Percentiles rank a stretch among this genome's conserved stretches.
Conservation (phyloP, 2,888 invertebrate species). For the Gryllus longicercus region DNA sequence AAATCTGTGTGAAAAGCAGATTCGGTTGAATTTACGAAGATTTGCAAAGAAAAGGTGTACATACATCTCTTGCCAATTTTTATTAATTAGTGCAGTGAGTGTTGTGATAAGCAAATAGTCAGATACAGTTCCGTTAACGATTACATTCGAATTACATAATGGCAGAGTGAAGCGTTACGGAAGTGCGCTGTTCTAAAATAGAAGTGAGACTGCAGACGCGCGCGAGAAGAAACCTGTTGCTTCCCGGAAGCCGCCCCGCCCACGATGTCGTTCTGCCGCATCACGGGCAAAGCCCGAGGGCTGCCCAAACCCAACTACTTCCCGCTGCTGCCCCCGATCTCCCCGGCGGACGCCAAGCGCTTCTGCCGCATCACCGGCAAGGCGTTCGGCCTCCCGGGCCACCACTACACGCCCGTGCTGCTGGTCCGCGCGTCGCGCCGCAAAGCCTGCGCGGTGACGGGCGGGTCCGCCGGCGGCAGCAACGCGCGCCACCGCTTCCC, state of each 20-base stretch:
- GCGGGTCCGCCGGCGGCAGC: constrained; percentile 53
- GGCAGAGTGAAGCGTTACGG: too few species aligned
- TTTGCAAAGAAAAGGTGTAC: too few species aligned
- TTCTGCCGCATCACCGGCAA: constrained; percentile 77
- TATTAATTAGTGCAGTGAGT: too few species aligned
- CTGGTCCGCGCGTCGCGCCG: constrained; percentile 41
- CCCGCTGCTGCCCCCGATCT: constrained; percentile 74
- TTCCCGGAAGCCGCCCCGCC: too few species aligned
- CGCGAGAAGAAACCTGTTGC: too few species aligned
- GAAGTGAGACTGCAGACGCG: too few species aligned
- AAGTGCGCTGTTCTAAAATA: too few species aligned
- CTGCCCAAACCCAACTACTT: constrained; percentile 80
- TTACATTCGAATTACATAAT: too few species aligned
- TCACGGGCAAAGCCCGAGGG: constrained; percentile 74
- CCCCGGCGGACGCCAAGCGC: constrained; percentile 76
- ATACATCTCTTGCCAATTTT: too few species aligned
- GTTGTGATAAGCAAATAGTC: too few species aligned
- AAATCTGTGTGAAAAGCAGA: too few species aligned
- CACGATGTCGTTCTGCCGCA: constrained; percentile 71
- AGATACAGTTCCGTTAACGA: neutral
- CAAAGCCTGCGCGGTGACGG: constrained; percentile 63
- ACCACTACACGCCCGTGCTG: constrained; percentile 73
- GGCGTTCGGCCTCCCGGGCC: constrained; percentile 67
- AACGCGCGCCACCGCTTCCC: constrained; percentile 27
- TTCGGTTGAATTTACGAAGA: too few species aligned